These are phyloP conservation scores for Xestia xanthographa DNA, from an alignment of 2,888 invertebrate genomes.

Conservation along the genomic window DNA sequence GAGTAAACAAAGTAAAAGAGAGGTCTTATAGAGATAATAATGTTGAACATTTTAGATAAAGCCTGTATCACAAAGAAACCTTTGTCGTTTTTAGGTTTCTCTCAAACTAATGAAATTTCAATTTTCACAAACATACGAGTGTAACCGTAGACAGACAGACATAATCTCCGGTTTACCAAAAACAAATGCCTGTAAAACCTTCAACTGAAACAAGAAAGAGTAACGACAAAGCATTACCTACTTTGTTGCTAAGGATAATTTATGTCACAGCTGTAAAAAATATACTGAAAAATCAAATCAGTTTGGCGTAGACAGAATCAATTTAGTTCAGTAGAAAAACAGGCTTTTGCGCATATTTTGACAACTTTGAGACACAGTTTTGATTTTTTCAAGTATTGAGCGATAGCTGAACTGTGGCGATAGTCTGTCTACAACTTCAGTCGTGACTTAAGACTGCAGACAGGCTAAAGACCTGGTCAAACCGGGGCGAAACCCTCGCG, in stretches of 20 bases:
- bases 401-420: not conserved
- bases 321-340: not conserved
- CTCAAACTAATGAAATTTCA: constrained; percentile 13
- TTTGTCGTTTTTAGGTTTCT: constrained; percentile 12
- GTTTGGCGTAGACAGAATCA: not conserved
- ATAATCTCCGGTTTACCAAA: constrained; percentile 24
- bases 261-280: not conserved
- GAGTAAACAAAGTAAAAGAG: not conserved
- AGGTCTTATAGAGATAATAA: constrained; percentile 16
- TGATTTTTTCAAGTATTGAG: not conserved
- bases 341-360: not conserved
- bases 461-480: not conserved
- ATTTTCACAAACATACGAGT: constrained; percentile 23
- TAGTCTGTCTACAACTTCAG: not conserved
- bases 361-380: not conserved
- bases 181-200: not conserved
- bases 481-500: not conserved
- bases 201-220: not conserved
- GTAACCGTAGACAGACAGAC: constrained; percentile 1
- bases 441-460: not conserved
- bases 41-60: constrained; percentile 4
- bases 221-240: not conserved
- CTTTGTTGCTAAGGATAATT: not conserved
- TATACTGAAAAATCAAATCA: not conserved
- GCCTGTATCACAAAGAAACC: not conserved